phyloP scores from a whole-genome alignment of 2,888 invertebrate species.

The Lobophora halterata region DNA sequence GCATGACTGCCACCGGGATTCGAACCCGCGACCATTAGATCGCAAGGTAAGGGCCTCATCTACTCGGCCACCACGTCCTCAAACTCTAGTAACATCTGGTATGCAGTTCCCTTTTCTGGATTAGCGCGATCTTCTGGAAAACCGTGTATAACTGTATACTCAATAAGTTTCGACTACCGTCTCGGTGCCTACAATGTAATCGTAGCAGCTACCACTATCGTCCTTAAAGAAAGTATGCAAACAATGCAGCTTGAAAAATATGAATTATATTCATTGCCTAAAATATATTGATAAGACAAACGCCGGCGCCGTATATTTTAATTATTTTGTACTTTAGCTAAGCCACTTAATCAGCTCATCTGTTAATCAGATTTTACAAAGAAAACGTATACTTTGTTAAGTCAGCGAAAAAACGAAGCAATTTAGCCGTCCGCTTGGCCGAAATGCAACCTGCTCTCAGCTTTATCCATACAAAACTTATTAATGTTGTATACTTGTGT shows the following conservation, averaged over 20 bases:
- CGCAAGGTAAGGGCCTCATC: no score
- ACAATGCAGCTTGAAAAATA: conserved; percentile 27
- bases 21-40: no score
- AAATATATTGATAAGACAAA: conserved; percentile 28
- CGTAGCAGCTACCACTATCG: conserved; percentile 1
- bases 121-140: no score
- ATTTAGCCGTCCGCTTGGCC: conserved; percentile 6
- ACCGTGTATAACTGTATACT: no score
- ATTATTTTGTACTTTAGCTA: conserved; percentile 31
- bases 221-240: conserved; percentile 23
- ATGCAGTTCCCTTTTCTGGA: no score
- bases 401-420: conserved; percentile 9
- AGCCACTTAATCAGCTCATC: conserved; percentile 23
- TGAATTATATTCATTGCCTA: conserved; percentile 33
- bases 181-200: background rate
- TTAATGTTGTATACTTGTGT: no score
- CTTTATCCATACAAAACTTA: background rate
- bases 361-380: conserved; percentile 10
- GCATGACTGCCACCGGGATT: no score
- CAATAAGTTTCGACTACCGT: no score
- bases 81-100: no score
- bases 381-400: conserved; percentile 5
- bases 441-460: background rate
- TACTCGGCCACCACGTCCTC: no score
- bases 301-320: conserved; percentile 10